Evolutionary conservation across 2,797 vertebrate genomes (phyloP).

Genomic region (Gallinago solitaria): DNA sequence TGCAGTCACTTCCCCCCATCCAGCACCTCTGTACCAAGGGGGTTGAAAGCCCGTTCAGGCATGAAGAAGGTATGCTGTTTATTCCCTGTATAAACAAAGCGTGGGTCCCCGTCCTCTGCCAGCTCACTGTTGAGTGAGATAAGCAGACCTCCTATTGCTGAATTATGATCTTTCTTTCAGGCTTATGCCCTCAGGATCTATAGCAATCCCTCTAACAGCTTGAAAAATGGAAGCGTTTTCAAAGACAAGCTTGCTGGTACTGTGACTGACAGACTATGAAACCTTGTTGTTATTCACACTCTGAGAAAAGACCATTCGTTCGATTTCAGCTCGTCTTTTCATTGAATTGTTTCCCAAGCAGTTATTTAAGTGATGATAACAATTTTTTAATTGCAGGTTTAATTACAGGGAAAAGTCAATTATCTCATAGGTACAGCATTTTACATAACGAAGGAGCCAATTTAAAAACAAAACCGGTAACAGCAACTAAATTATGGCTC

Average conservation of each 20-base stretch:
- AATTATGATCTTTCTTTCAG: conserved; percentile 78
- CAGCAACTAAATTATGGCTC: neutral
- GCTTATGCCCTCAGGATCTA: conserved; percentile 70
- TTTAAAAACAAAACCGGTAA: neutral
- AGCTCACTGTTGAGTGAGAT: conserved; percentile 69
- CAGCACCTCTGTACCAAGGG: neutral
- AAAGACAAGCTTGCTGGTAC: conserved; percentile 63
- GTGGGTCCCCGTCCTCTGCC: conserved; percentile 44
- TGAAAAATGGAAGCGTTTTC: conserved; percentile 75
- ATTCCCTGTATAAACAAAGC: conserved; percentile 55
- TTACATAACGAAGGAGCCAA: neutral
- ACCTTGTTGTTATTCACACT: conserved; percentile 62
- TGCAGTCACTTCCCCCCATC: neutral
- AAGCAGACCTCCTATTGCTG: conserved; percentile 75
- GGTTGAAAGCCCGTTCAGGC: conserved; percentile 32
- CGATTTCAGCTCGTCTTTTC: conserved; percentile 56
- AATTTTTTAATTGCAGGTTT: conserved; percentile 47
- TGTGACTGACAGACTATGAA: conserved; percentile 67
- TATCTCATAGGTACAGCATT: conserved; percentile 17
- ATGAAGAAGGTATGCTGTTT: conserved; percentile 55
- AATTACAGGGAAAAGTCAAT: conserved; percentile 53
- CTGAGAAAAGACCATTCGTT: conserved; percentile 52
- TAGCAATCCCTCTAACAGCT: conserved; percentile 71
- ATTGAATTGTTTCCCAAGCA: conserved; percentile 47
- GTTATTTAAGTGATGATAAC: conserved; percentile 40